Conservation (phyloP, 2,888 invertebrate species). For the Agrochola macilenta region DNA sequence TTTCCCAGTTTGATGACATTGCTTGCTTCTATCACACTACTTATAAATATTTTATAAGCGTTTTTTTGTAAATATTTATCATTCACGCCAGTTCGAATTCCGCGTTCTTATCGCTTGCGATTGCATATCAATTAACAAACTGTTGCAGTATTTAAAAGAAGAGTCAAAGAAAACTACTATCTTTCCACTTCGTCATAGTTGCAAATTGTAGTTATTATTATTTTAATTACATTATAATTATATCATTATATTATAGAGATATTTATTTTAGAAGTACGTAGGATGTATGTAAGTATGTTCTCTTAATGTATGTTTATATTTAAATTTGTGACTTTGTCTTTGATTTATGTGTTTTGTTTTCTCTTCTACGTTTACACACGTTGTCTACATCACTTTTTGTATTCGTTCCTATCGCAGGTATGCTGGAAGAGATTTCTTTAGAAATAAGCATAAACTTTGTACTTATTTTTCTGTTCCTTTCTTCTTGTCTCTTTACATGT, state of each 20-base stretch:
- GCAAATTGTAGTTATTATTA: not conserved
- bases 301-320: not conserved
- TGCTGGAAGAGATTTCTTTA: not conserved
- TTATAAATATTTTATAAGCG: not conserved
- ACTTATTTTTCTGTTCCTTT: not conserved
- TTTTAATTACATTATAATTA: not conserved
- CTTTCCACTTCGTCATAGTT: not conserved
- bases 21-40: not conserved
- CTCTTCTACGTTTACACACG: not conserved
- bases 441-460: not conserved
- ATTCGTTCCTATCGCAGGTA: not conserved
- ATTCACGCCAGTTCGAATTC: constrained; percentile 18
- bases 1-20: constrained; percentile 1
- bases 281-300: no score
- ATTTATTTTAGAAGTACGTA: not conserved
- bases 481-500: not conserved
- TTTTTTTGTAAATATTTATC: constrained; percentile 13
- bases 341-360: not conserved
- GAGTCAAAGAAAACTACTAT: not conserved
- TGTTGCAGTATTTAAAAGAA: not conserved
- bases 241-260: not conserved
- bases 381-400: no score
- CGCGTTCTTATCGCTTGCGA: constrained; percentile 37
- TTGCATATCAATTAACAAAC: constrained; percentile 39
- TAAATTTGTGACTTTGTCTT: not conserved